Percentiles rank a stretch among this genome's conserved stretches.
Conservation (phyloP, 2,888 invertebrate genomes). For the Epinotia demarniana region DNA sequence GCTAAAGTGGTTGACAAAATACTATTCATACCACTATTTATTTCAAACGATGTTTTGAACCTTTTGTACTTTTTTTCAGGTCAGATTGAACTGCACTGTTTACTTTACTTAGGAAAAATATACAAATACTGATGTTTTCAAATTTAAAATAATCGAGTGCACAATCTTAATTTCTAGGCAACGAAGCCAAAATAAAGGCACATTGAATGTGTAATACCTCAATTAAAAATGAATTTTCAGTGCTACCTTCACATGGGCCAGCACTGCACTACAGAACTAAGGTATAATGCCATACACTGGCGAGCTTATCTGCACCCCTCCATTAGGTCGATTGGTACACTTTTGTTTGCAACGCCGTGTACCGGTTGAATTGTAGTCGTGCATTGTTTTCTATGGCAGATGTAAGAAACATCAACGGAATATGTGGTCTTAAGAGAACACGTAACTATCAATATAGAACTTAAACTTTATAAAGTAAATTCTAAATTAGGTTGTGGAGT, state of each 20-base stretch:
- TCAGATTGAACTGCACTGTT: too few relatives aligned
- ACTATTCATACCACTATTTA: too few relatives aligned
- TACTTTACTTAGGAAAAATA: neutral
- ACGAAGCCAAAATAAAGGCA: conserved; percentile 22
- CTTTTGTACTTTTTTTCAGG: too few relatives aligned
- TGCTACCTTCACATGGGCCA: conserved; percentile 20
- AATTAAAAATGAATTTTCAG: conserved; percentile 2
- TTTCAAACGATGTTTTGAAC: too few relatives aligned
- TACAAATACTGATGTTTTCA: neutral
- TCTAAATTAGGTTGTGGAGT: conserved; percentile 11
- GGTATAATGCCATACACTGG: conserved; percentile 36
- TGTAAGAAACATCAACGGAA: conserved; percentile 34
- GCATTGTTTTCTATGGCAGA: conserved; percentile 42
- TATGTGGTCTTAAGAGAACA: conserved; percentile 20
- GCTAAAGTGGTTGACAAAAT: too few relatives aligned
- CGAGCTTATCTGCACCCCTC: conserved; percentile 44
- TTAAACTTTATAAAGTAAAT: neutral
- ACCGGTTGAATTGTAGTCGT: conserved; percentile 35
- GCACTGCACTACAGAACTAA: conserved; percentile 28
- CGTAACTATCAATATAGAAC: neutral
- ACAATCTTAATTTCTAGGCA: neutral
- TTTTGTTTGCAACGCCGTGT: conserved; percentile 44
- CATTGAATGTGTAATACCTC: neutral
- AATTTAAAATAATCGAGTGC: neutral
- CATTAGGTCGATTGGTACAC: conserved; percentile 46